Evolutionary conservation across 2,113 vertebrate genomes (phyloP).

Genomic region (Ardeotis arabs): DNA sequence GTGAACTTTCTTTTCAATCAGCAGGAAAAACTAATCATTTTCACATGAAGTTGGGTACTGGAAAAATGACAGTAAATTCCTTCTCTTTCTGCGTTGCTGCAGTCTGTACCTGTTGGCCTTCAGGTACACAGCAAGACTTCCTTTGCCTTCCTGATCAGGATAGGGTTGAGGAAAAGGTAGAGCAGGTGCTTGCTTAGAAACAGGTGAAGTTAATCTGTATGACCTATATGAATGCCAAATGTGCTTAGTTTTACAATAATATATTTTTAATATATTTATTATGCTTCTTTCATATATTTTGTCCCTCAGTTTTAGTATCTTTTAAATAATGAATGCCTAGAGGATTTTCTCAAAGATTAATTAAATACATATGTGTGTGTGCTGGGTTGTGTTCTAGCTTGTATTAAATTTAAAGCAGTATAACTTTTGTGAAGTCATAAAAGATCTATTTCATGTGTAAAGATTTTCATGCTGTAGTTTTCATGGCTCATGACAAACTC

Average conservation of each 20-base stretch:
- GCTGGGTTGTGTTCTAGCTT: background rate
- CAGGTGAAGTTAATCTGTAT: rapidly evolving
- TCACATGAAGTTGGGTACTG: background rate
- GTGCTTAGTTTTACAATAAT: background rate
- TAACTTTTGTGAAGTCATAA: background rate
- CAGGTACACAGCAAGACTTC: background rate
- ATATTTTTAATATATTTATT: background rate
- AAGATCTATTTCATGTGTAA: background rate
- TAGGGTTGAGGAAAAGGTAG: background rate
- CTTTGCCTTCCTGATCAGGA: background rate
- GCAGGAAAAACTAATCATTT: background rate
- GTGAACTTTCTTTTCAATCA: background rate
- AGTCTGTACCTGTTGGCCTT: background rate
- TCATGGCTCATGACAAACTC: background rate
- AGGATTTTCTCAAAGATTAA: background rate
- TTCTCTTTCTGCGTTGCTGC: background rate
- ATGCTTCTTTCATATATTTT: background rate
- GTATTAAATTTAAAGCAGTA: background rate
- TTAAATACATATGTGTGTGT: rapidly evolving
- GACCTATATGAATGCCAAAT: background rate
- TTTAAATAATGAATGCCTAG: background rate
- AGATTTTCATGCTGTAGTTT: background rate
- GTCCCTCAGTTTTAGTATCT: background rate
- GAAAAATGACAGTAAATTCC: background rate
- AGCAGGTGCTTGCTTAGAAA: background rate